Conservation (phyloP, 2,888 invertebrate genomes). For the Saturnia japonica region DNA sequence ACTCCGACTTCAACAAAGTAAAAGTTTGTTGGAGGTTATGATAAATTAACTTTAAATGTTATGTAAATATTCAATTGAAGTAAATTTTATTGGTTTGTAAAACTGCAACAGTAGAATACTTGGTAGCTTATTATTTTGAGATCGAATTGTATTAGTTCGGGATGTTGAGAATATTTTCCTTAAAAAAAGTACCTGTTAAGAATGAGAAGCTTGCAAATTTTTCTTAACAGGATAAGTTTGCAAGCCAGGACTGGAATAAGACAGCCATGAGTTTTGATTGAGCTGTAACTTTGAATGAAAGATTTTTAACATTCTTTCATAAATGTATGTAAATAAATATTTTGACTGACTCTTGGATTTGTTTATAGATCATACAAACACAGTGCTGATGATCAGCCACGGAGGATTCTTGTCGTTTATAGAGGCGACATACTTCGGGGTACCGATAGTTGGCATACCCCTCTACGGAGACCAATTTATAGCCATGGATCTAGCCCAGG, state of each 20-base stretch:
- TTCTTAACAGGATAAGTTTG: not conserved
- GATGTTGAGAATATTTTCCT: not conserved
- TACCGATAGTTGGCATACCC: constrained; percentile 54
- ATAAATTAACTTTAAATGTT: not conserved
- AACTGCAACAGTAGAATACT: not conserved
- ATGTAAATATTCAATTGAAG: not conserved
- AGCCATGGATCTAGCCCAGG: constrained; percentile 38
- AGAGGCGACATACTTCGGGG: constrained; percentile 53
- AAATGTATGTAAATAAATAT: not conserved
- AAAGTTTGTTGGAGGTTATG: no score
- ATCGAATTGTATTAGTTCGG: not conserved
- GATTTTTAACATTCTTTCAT: not conserved
- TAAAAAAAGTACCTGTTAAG: not conserved
- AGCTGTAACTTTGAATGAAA: not conserved
- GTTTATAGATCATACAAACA: constrained; percentile 52
- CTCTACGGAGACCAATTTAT: constrained; percentile 50
- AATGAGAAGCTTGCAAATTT: not conserved
- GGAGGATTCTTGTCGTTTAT: constrained; percentile 47
- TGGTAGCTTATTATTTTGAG: no score
- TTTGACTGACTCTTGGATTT: not conserved
- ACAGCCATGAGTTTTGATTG: not conserved
- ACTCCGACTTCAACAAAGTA: not conserved
- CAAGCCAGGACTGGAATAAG: not conserved
- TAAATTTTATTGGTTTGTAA: not conserved
- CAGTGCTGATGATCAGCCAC: constrained; percentile 46